phyloP scores from a whole-genome alignment of 1,140 invertebrate genomes.

The Dendroctonus ponderosae region DNA sequence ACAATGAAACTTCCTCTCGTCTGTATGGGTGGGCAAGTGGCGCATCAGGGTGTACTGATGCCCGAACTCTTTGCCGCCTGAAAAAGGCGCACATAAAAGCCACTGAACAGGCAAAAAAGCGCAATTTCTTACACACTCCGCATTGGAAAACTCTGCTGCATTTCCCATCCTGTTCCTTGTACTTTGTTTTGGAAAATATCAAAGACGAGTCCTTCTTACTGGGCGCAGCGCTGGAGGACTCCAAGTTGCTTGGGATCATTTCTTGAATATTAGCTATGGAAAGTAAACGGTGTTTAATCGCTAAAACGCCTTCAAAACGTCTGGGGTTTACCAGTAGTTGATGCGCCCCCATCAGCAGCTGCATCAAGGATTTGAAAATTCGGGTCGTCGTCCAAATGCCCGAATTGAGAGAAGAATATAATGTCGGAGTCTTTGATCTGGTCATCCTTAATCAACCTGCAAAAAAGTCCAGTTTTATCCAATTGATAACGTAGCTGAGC shows the following conservation, averaged over 20 bases:
- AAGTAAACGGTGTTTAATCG: too few species aligned
- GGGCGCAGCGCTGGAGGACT: too few species aligned
- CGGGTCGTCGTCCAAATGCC: conserved; percentile 10
- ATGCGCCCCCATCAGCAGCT: too few species aligned
- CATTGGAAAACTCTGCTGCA: conserved; percentile 65
- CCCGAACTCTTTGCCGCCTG: conserved; percentile 68
- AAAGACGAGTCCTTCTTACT: neutral
- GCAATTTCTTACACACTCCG: conserved; percentile 56
- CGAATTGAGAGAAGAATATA: conserved; percentile 27
- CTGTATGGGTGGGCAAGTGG: conserved; percentile 79
- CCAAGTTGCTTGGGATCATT: neutral
- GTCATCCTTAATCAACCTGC: conserved; percentile 23
- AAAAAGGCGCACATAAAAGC: conserved; percentile 2
- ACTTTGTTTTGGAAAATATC: conserved; percentile 6
- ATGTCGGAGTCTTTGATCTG: conserved; percentile 26
- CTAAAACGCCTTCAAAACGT: neutral
- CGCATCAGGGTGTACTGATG: conserved; percentile 76
- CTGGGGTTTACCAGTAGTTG: neutral
- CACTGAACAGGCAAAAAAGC: conserved; percentile 5
- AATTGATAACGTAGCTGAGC: too few species aligned
- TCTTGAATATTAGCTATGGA: neutral
- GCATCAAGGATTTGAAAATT: too few species aligned
- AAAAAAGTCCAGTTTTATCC: neutral
- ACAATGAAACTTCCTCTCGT: conserved; percentile 80
- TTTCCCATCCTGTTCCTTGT: conserved; percentile 53